Evolutionary conservation across 2,797 vertebrate genomes (phyloP), one percentile per base, ranked within the genome.

Genomic region (Hydrophis major): DNA sequence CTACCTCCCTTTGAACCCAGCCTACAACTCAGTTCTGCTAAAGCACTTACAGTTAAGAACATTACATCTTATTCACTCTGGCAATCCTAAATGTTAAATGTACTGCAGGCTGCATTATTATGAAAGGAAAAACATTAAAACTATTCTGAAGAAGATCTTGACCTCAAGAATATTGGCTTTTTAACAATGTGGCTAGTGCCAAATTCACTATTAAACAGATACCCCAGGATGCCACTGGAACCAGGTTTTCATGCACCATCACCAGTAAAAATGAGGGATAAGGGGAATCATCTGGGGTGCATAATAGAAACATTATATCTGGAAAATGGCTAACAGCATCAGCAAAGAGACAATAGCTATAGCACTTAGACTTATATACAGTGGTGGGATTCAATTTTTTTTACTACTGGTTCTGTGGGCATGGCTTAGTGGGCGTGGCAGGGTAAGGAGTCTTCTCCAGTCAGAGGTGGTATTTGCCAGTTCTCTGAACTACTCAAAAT

Each of bases 41-140:
- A 90, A 86, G 32, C 60, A 87, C 78, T 66, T 90, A 69, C 4
- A 87, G 88, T 90, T 90, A 89, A 90, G 32, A 87, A 37, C 50
- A 90, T 90, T 90, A 69, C 69, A 6, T 69, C 56, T 93, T 90
- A 56, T 87, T 66, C 50, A 86, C 78, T 90, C 7, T 53, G n/a
- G 47, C 56, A 37, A 63, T 90, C 28, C 32, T 47, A 63, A 86
- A n/a, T 88, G 18, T 32, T n/a, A 88, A 90, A 89, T 78, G 27
- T 28, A 37, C n/a, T 78, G 16, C 74, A 47, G 32, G 11, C 59
- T 88, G 61, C 10, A 2, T 53, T 88, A 27, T 57, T 27, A 28
- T 2, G 28, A 28, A 61, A 42, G 25, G 4, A 78, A 18, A 50
- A 13, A 27, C n/a, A 60, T 69, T 20, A 47, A 22, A 69, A 42